Percentiles rank a stretch among this genome's conserved stretches.
Conservation (phyloP, 2,888 invertebrate species). For the Cerceris ruficornis region DNA sequence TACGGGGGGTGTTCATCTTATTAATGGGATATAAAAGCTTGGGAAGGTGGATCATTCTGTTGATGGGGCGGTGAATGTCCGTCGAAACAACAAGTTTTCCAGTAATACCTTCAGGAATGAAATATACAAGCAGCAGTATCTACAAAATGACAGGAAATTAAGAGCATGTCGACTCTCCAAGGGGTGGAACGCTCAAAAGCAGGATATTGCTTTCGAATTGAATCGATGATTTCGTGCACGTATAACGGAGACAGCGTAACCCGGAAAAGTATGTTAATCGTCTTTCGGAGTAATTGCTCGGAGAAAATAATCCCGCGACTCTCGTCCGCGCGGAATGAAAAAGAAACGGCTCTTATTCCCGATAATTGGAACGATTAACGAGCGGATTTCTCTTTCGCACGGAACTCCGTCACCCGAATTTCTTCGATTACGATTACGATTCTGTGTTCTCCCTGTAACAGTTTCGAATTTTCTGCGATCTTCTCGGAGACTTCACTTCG, state of each 20-base stretch:
- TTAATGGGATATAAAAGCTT: no score
- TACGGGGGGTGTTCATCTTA: no score
- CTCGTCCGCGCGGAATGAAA: neutral
- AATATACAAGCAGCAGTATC: no score
- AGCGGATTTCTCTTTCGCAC: conserved; percentile 43
- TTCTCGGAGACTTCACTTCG: no score
- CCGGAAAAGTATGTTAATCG: neutral
- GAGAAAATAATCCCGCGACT: conserved; percentile 1
- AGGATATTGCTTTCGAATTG: neutral
- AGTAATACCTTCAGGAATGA: no score
- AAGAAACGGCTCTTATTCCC: conserved; percentile 14
- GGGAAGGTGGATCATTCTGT: no score
- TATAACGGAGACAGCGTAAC: neutral
- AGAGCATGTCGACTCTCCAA: no score
- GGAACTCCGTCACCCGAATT: conserved; percentile 18
- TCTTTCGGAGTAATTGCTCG: neutral
- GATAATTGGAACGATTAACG: conserved; percentile 43
- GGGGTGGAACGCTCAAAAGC: no score
- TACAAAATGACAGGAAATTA: no score
- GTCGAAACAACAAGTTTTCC: no score
- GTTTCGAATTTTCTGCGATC: neutral
- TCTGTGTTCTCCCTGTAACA: neutral
- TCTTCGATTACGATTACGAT: neutral
- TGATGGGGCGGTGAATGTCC: no score
- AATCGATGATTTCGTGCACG: neutral